Conservation (phyloP, 2,113 vertebrate species). For the Polyodon spathula region DNA sequence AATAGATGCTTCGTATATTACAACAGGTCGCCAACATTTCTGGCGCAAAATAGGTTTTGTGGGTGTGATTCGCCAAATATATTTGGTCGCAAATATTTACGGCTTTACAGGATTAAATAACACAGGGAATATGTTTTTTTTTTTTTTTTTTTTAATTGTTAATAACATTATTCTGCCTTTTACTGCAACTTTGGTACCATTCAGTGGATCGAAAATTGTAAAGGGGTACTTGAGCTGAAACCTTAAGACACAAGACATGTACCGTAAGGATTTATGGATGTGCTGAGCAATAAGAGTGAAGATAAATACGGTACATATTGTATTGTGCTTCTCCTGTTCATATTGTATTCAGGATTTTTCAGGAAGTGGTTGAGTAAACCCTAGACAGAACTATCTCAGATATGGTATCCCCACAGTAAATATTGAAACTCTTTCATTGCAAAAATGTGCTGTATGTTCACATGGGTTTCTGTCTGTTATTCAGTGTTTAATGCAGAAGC, state of each 20-base stretch:
- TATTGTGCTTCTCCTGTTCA: not conserved
- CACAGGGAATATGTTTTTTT: no score
- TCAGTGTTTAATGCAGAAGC: conserved; percentile 16
- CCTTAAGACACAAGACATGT: not conserved
- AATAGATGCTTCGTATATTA: no score
- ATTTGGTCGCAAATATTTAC: no score
- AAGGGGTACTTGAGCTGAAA: no score
- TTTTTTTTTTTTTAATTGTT: no score
- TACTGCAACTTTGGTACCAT: no score
- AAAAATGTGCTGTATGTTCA: conserved; percentile 5
- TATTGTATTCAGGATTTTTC: conserved; percentile 8
- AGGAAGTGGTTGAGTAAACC: conserved; percentile 3
- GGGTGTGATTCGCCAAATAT: no score
- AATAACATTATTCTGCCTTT: no score
- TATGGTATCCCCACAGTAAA: conserved; percentile 14
- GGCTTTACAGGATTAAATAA: no score
- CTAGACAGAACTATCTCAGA: conserved; percentile 2
- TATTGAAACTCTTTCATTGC: conserved; percentile 12
- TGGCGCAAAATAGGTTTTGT: no score
- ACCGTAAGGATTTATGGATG: conserved; percentile 15
- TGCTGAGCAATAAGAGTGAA: conserved; percentile 3
- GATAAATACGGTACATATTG: conserved; percentile 1
- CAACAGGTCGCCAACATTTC: no score
- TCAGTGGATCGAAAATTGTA: no score
- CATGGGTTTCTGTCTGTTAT: conserved; percentile 11